Conservation (phyloP, 2,888 invertebrate genomes). For the Stenodema calcarata region DNA sequence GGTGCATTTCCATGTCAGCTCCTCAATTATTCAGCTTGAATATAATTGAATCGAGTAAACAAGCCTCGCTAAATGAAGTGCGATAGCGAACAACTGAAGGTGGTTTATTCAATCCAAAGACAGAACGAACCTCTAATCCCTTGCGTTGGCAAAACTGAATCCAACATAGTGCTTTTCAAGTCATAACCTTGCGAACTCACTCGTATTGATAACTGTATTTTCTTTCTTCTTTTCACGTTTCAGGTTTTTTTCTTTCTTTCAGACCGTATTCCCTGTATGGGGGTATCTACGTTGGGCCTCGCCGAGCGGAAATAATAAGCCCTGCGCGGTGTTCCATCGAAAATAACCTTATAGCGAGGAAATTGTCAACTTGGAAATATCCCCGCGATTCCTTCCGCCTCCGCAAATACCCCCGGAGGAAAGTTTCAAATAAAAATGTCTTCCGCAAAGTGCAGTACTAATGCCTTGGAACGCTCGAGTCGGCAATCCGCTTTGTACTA, state of each 20-base stretch:
- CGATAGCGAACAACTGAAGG: too few relatives aligned
- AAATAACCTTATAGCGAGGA: background rate
- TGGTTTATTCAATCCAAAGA: too few relatives aligned
- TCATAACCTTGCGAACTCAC: background rate
- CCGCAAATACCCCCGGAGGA: background rate
- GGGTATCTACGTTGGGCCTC: background rate
- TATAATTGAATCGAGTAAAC: too few relatives aligned
- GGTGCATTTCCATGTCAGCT: too few relatives aligned
- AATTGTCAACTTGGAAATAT: background rate
- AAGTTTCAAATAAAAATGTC: background rate
- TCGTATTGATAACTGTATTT: background rate
- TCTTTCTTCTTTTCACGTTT: background rate
- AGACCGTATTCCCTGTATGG: background rate
- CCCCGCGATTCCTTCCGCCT: background rate
- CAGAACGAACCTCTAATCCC: too few relatives aligned
- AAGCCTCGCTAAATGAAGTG: too few relatives aligned
- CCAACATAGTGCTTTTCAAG: background rate
- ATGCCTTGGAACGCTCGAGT: too few relatives aligned
- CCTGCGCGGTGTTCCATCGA: background rate
- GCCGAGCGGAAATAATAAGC: background rate
- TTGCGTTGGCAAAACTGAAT: too few relatives aligned
- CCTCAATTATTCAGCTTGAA: too few relatives aligned
- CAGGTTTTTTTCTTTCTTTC: background rate
- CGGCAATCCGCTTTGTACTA: too few relatives aligned
- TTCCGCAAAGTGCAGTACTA: background rate